Percentiles rank a stretch among this genome's conserved stretches.
Evolutionary conservation across 2,888 invertebrate species (phyloP).

Genomic region (Nephrotoma guestfalica): DNA sequence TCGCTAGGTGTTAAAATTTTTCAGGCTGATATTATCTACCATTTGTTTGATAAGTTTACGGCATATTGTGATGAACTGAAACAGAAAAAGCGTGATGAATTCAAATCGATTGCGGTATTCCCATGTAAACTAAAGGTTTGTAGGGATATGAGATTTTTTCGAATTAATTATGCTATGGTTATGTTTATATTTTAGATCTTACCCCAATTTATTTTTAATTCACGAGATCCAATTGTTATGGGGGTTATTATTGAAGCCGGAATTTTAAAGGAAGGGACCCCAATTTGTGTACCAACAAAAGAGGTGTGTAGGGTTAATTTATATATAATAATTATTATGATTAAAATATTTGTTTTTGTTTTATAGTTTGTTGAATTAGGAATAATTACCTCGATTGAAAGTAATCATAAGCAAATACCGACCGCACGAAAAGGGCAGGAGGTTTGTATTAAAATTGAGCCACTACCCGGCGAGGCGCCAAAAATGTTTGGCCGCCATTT

Average conservation of each 20-base stretch:
- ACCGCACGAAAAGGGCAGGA: slow-evolving; percentile 90
- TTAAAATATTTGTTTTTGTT: slow-evolving; percentile 10
- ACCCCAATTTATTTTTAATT: slow-evolving; percentile 92
- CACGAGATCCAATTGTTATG: slow-evolving; percentile 93
- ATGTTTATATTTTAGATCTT: slow-evolving; percentile 36
- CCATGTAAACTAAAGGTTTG: slow-evolving; percentile 85
- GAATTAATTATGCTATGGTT: not conserved
- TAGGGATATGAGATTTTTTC: slow-evolving; percentile 7
- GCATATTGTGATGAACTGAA: slow-evolving; percentile 83
- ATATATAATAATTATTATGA: not conserved
- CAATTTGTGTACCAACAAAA: slow-evolving; percentile 92
- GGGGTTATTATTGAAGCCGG: slow-evolving; percentile 95
- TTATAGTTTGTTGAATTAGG: slow-evolving; percentile 88
- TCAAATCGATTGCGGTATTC: slow-evolving; percentile 94
- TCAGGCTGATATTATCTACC: slow-evolving; percentile 98
- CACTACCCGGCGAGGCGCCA: slow-evolving; percentile 94
- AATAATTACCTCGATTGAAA: slow-evolving; percentile 85
- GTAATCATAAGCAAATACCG: slow-evolving; percentile 90
- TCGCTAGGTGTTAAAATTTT: slow-evolving; percentile 88
- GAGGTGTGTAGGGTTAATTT: slow-evolving; percentile 47
- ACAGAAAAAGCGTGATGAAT: slow-evolving; percentile 83
- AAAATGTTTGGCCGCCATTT: slow-evolving; percentile 99
- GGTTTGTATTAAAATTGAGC: slow-evolving; percentile 94
- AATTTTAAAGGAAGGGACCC: slow-evolving; percentile 89
- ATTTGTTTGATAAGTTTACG: slow-evolving; percentile 95